Evolutionary conservation across 1,140 invertebrate species (phyloP).

Genomic region (Armadillidium nasatum): DNA sequence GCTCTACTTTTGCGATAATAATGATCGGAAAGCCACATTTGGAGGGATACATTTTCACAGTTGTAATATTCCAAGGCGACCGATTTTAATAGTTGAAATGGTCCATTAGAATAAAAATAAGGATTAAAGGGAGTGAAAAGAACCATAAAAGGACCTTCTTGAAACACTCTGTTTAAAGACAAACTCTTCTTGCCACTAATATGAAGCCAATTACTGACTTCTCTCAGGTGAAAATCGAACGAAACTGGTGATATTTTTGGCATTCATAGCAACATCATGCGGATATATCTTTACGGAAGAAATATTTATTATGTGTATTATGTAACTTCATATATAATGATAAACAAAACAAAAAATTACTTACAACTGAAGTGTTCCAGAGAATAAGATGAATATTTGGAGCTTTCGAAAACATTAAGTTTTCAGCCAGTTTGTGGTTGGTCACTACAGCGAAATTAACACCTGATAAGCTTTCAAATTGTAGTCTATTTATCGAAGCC

Average conservation of each 20-base stretch:
- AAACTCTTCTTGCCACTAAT: not conserved
- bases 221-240: not conserved
- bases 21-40: not conserved
- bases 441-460: no score
- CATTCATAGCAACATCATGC: not conserved
- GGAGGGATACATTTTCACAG: not conserved
- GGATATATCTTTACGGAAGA: not conserved
- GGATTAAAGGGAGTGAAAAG: not conserved
- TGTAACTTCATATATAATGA: no score
- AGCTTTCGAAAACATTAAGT: no score
- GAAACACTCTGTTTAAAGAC: not conserved
- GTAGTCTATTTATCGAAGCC: no score
- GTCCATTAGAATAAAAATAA: not conserved
- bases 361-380: no score
- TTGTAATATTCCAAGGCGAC: not conserved
- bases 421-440: no score
- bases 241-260: not conserved
- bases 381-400: no score
- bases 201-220: constrained; percentile 1
- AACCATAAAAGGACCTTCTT: not conserved
- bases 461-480: no score
- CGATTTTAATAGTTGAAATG: not conserved
- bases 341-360: no score
- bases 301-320: no score
- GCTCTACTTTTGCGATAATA: not conserved